A percentile compares a stretch with the other conserved stretches of the same genome.
Evolutionary conservation across 2,113 vertebrate species (phyloP).

Genomic region (Xenopus borealis): DNA sequence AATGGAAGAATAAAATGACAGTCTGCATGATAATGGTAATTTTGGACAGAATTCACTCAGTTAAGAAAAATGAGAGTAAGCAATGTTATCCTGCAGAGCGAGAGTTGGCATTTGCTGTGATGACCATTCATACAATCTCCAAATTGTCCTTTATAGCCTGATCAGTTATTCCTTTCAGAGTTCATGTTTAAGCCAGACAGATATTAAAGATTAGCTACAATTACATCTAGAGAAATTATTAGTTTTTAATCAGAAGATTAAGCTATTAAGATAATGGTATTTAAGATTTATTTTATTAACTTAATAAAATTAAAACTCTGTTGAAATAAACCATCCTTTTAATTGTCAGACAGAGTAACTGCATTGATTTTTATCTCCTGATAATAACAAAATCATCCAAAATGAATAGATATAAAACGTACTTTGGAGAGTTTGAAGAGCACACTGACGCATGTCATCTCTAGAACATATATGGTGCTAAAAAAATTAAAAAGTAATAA

Average conservation of each 20-base stretch:
- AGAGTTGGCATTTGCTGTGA: not conserved
- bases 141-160: slow-evolving; percentile 17
- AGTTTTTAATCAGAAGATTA: slow-evolving; percentile 57
- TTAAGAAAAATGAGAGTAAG: not conserved
- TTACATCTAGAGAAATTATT: slow-evolving; percentile 57
- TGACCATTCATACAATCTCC: slow-evolving; percentile 3
- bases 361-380: slow-evolving; percentile 44
- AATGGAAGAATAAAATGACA: not conserved
- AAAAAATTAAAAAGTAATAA: slow-evolving; percentile 41
- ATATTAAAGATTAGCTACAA: slow-evolving; percentile 46
- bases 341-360: slow-evolving; percentile 53
- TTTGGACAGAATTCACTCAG: not conserved
- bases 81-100: not conserved
- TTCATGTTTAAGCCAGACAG: slow-evolving; percentile 41
- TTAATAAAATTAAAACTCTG: slow-evolving; percentile 65
- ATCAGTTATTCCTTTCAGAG: slow-evolving; percentile 27
- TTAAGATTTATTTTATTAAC: slow-evolving; percentile 66
- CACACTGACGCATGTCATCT: slow-evolving; percentile 42
- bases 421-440: slow-evolving; percentile 45
- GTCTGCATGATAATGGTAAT: not conserved
- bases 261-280: slow-evolving; percentile 63
- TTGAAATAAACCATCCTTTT: slow-evolving; percentile 63
- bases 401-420: slow-evolving; percentile 43
- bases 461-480: slow-evolving; percentile 41
- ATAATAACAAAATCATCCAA: slow-evolving; percentile 46